Percentiles rank a stretch among this genome's conserved stretches.
Evolutionary conservation across 1,140 invertebrate genomes (phyloP).

Genomic region (Hylaeus volcanicus): DNA sequence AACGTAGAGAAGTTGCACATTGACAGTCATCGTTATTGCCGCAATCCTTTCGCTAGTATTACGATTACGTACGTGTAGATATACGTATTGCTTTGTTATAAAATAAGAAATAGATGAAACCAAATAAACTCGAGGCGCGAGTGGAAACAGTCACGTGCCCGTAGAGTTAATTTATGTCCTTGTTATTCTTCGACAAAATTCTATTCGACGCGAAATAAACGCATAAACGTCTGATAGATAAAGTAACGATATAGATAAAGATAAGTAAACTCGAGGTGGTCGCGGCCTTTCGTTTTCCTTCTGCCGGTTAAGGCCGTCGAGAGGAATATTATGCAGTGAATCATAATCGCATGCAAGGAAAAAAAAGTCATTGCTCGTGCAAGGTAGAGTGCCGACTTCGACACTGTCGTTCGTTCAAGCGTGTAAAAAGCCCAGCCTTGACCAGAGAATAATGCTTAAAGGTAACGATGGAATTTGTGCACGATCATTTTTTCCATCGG

Average conservation of each 20-base stretch:
- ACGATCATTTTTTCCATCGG: neutral
- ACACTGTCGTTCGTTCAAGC: neutral
- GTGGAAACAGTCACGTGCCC: too few relatives aligned
- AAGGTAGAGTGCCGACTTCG: slow-evolving; percentile 48
- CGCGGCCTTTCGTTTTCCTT: slow-evolving; percentile 53
- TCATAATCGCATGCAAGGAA: slow-evolving; percentile 61
- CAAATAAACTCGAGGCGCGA: neutral
- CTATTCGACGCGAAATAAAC: neutral
- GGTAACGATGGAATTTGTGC: neutral
- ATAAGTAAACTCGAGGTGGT: slow-evolving; percentile 26
- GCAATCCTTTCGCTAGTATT: too few relatives aligned
- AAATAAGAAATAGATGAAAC: neutral
- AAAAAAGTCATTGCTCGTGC: slow-evolving; percentile 63
- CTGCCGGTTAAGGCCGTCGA: slow-evolving; percentile 55
- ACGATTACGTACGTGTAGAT: too few relatives aligned
- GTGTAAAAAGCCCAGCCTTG: slow-evolving; percentile 36
- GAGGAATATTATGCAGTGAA: slow-evolving; percentile 62
- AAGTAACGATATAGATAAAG: slow-evolving; percentile 1
- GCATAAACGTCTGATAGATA: neutral
- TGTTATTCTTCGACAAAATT: too few relatives aligned
- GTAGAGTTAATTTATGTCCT: too few relatives aligned
- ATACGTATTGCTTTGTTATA: neutral
- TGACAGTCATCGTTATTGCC: too few relatives aligned
- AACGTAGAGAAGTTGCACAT: too few relatives aligned
- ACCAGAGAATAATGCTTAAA: slow-evolving; percentile 6